A percentile compares a stretch with the other conserved stretches of the same genome.
phyloP scores from a whole-genome alignment of 2,888 invertebrate genomes.

The Julus scandinavius region DNA sequence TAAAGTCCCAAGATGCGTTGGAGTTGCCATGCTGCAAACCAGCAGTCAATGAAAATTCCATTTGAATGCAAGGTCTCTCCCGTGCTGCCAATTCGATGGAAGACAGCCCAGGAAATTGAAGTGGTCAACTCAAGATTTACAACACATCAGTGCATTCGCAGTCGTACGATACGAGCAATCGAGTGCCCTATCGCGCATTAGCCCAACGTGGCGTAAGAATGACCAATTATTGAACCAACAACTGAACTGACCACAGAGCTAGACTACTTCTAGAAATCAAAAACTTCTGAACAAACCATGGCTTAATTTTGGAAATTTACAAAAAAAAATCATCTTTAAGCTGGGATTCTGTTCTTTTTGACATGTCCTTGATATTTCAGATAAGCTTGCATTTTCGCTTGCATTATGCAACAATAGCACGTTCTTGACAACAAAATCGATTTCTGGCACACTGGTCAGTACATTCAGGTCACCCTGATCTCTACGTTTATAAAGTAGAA shows the following conservation, averaged over 20 bases:
- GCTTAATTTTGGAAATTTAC: neutral
- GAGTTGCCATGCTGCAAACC: slow-evolving; percentile 6
- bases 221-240: slow-evolving; percentile 24
- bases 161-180: slow-evolving; percentile 9
- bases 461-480: neutral
- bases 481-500: neutral
- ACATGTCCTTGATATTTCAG: neutral
- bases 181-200: slow-evolving; percentile 38
- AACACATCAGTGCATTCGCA: slow-evolving; percentile 17
- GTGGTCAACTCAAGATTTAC: slow-evolving; percentile 39
- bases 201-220: slow-evolving; percentile 35
- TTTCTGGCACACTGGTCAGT: neutral
- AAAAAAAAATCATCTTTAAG: neutral
- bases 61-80: slow-evolving; percentile 21
- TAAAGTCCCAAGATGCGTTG: neutral
- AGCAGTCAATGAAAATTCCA: neutral
- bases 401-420: neutral
- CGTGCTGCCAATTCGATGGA: neutral
- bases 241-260: neutral
- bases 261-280: neutral
- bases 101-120: slow-evolving; percentile 41
- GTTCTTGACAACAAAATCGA: neutral
- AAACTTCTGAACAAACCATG: neutral
- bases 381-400: neutral
- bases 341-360: neutral